Evolutionary conservation across 2,888 invertebrate species (phyloP).

Genomic region (Panzeria rudis): DNA sequence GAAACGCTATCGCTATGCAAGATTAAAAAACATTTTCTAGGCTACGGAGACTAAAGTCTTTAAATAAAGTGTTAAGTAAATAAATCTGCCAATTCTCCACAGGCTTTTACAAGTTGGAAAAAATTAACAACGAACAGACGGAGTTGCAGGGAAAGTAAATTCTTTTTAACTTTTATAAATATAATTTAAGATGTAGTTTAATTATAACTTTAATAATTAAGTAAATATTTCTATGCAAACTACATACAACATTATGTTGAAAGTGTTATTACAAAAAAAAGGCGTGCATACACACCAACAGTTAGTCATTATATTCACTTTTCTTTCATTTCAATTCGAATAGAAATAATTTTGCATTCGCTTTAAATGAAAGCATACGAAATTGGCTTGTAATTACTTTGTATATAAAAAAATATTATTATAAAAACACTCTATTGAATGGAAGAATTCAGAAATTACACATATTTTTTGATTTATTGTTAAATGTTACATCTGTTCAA

Average conservation of each 20-base stretch:
- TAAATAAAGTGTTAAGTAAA: too few relatives aligned
- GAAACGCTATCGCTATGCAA: too few relatives aligned
- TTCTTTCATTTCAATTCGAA: background rate
- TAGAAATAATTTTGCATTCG: conserved; percentile 16
- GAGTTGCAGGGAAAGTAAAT: background rate
- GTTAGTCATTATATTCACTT: background rate
- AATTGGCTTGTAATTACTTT: conserved; percentile 32
- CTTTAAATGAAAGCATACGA: conserved; percentile 29
- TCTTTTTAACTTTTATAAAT: background rate
- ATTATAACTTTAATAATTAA: background rate
- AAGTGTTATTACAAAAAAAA: background rate
- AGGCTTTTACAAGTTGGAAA: too few relatives aligned
- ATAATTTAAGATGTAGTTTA: background rate
- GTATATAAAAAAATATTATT: background rate
- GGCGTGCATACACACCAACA: background rate
- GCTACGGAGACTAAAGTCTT: too few relatives aligned
- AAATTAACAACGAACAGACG: too few relatives aligned
- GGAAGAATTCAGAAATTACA: background rate
- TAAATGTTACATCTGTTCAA: conserved; percentile 7
- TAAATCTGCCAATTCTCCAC: too few relatives aligned
- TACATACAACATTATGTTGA: background rate
- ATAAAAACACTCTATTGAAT: background rate
- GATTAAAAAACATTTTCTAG: too few relatives aligned
- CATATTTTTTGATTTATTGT: conserved; percentile 11
- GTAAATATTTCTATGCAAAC: background rate